A percentile compares a stretch with the other conserved stretches of the same genome.
These are phyloP conservation scores for Pemphredon lugubris DNA, from an alignment of 2,888 invertebrate species.

Conservation along the genomic window DNA sequence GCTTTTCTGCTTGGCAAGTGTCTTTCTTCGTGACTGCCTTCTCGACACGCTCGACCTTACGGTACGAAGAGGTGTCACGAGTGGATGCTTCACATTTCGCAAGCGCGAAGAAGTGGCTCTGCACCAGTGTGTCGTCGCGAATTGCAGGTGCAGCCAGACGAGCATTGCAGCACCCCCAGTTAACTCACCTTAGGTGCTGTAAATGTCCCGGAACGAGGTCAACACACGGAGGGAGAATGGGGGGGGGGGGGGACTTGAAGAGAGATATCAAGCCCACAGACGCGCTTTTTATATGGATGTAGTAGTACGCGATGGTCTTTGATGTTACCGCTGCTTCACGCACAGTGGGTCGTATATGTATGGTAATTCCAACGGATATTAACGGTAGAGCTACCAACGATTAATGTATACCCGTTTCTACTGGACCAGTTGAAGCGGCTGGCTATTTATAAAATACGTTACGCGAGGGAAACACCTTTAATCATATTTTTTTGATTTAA, in stretches of 20 bases:
- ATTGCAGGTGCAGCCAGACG: constrained; percentile 20
- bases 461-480: too few species aligned
- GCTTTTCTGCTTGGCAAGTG: constrained; percentile 14
- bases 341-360: background rate
- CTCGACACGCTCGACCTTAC: constrained; percentile 37
- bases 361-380: background rate
- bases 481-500: background rate
- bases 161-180: too few species aligned
- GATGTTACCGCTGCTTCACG: background rate
- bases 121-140: constrained; percentile 33
- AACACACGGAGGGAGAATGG: constrained; percentile 31
- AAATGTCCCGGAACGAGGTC: constrained; percentile 55
- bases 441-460: too few species aligned
- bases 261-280: constrained; percentile 13
- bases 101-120: constrained; percentile 49
- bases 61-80: constrained; percentile 41
- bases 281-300: constrained; percentile 15
- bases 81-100: constrained; percentile 60
- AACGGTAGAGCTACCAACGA: too few species aligned
- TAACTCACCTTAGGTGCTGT: constrained; percentile 10
- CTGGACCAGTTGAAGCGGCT: too few species aligned
- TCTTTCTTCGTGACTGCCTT: constrained; percentile 33
- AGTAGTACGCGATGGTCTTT: background rate
- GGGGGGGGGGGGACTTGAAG: constrained; percentile 8
- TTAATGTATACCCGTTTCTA: too few species aligned